Evolutionary conservation across 2,113 vertebrate genomes (phyloP).

Genomic region (Phalacrocorax aristotelis): DNA sequence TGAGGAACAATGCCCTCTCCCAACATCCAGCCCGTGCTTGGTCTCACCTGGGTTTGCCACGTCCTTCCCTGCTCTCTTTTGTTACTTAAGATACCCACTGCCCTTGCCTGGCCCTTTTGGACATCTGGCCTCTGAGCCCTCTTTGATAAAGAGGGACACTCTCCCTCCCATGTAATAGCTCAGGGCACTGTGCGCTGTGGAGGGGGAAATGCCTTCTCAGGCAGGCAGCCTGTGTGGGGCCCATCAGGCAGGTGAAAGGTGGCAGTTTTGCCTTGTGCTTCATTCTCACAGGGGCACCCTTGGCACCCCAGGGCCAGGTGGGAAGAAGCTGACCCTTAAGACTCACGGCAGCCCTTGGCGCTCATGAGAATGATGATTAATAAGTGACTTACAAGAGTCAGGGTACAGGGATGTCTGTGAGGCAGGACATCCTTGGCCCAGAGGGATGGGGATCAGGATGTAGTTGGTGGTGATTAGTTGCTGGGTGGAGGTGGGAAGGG

Average conservation of each 20-base stretch:
- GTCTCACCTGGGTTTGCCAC: neutral
- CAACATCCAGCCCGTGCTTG: neutral
- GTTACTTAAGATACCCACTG: neutral
- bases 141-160: neutral
- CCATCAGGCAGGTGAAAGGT: neutral
- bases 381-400: neutral
- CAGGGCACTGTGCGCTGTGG: neutral
- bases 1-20: neutral
- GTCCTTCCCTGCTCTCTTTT: neutral
- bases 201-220: neutral
- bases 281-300: neutral
- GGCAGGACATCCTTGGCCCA: neutral
- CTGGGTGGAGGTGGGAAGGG: neutral
- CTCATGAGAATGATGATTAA: neutral
- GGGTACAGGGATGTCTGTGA: neutral
- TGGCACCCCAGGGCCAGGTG: neutral
- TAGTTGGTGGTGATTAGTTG: neutral
- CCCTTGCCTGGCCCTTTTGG: neutral
- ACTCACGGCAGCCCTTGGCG: neutral
- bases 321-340: neutral
- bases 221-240: neutral
- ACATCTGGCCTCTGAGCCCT: neutral
- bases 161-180: neutral
- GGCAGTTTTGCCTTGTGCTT: neutral
- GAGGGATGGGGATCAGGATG: neutral